Base-by-base conservation (phyloP, 2,797 vertebrate species). In the Notoglanidium macrostoma region DNA sequence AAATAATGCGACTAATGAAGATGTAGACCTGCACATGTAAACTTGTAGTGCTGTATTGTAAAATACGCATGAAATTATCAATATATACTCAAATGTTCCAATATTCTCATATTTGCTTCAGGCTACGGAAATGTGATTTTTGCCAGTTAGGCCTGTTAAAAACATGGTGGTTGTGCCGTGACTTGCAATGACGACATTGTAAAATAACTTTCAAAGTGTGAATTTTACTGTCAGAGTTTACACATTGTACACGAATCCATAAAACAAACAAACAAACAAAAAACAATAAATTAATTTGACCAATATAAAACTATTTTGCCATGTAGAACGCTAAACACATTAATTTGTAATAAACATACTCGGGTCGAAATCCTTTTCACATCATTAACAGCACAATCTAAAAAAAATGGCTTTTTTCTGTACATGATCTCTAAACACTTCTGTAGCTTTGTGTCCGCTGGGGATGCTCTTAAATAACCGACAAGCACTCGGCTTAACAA, bases 291-390 rank as follows among this genome's bases (percentile, higher is more conserved):
- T 98, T 98, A 98, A 97, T 96, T 95, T 96, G 97, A 96, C 97
- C 96, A 96, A 96, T 98, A 98, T 97, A 98, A 98, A 98, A 98
- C 97, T 98, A 98, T 96, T 97, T 97, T 95, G 95, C 97, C 97
- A 97, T 97, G 95, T 94, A 95, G 93, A 96, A 96, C 96, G 96
- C 95, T 95, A 97, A 97, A 97, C 97, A 98, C 96, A 93, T 92
- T 91, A 93, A 94, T 96, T 93, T 96, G 79, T 84, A 95, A 96
- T 96, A 91, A 96, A 96, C 96, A 97, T 96, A 96, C 94, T 94
- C 94, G 95, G 95, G 94, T 95, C 96, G 96, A 97, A 97, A 96
- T 96, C 95, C 95, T 94, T 95, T 96, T 97, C 96, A 99, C 97
- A 95, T 97, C 93, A 93, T 96, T 95, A 96, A 97, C 96, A 97